phyloP scores from a whole-genome alignment of 2,888 invertebrate species.

The Eupithecia subfuscata region DNA sequence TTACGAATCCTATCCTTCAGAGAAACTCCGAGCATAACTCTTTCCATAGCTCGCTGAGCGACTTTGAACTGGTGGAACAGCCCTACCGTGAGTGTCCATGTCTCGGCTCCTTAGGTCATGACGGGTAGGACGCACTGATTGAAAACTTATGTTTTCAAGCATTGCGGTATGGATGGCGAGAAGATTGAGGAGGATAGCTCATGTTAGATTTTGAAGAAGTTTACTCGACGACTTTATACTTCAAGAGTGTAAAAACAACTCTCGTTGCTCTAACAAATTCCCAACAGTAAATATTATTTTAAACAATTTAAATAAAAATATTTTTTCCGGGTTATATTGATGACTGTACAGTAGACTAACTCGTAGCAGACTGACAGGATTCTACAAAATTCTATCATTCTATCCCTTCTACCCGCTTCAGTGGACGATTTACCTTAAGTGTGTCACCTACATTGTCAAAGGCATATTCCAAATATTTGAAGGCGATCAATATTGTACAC shows the following conservation, averaged over 20 bases:
- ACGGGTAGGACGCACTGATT: too few species aligned
- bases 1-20: too few species aligned
- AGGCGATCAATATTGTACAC: slow-evolving; percentile 41
- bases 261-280: neutral
- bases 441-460: slow-evolving; percentile 36
- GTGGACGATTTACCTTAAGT: slow-evolving; percentile 25
- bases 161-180: too few species aligned
- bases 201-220: neutral
- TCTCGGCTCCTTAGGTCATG: too few species aligned
- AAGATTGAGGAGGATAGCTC: neutral
- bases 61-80: too few species aligned
- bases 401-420: neutral
- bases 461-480: slow-evolving; percentile 17
- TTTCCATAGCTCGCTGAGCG: too few species aligned
- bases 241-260: neutral
- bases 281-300: neutral
- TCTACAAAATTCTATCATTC: neutral
- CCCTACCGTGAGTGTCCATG: too few species aligned
- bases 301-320: neutral
- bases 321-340: neutral
- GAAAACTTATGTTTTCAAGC: too few species aligned
- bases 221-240: neutral
- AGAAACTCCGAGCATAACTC: too few species aligned
- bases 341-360: neutral
- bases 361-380: neutral